These are phyloP conservation scores for Mastomys coucha DNA, from an alignment of 2,113 vertebrate species.

Conservation along the genomic window DNA sequence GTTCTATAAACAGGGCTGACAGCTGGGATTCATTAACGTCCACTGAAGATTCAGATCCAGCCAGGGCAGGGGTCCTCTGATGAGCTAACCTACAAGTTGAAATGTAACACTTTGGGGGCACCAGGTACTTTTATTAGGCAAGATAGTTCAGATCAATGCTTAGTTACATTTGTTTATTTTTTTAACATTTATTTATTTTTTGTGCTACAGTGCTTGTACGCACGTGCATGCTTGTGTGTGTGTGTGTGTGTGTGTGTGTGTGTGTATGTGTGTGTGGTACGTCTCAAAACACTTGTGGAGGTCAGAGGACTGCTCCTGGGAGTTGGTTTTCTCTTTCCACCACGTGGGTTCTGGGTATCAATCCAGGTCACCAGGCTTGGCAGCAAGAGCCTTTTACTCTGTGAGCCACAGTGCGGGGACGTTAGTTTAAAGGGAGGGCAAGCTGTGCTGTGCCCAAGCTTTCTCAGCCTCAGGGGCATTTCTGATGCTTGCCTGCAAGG, in stretches of 20 bases:
- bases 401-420: neutral
- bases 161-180: neutral
- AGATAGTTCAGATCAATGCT: neutral
- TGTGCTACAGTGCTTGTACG: neutral
- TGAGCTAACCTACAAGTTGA: neutral
- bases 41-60: slow-evolving; percentile 23
- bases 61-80: neutral
- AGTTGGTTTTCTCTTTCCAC: too few relatives aligned
- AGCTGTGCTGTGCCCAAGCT: neutral
- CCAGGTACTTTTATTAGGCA: neutral
- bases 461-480: neutral
- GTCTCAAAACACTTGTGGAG: neutral
- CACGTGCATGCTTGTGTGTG: neutral
- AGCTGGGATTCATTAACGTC: neutral
- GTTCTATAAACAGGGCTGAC: neutral
- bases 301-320: neutral
- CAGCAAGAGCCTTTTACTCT: neutral
- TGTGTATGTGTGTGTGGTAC: neutral
- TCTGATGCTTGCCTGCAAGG: neutral
- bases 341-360: neutral
- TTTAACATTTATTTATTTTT: neutral
- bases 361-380: neutral
- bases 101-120: neutral
- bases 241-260: neutral
- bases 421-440: too few relatives aligned